Evolutionary conservation across 2,888 invertebrate genomes (phyloP).

Genomic region (Machimus atricapillus): DNA sequence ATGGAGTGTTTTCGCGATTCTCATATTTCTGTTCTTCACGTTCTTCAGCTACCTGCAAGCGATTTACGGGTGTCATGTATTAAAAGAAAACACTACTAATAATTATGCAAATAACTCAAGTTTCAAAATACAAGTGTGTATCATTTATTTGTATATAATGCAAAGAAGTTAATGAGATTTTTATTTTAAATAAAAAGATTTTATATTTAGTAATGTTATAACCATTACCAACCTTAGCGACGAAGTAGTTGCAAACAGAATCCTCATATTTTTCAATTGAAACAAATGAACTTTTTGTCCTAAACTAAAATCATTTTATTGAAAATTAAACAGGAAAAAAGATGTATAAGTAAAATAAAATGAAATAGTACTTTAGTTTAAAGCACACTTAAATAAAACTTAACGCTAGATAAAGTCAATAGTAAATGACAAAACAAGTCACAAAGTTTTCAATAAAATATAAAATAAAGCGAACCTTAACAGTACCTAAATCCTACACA

Average conservation of each 20-base stretch:
- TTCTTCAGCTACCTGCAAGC: constrained; percentile 97
- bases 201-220: background rate
- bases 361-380: background rate
- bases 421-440: constrained; percentile 7
- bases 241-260: background rate
- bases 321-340: background rate
- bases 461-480: constrained; percentile 2
- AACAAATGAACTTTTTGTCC: background rate
- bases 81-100: constrained; percentile 42
- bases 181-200: background rate
- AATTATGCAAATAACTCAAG: background rate
- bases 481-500: background rate
- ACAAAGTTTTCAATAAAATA: background rate
- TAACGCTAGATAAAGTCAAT: background rate
- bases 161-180: background rate
- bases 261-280: background rate
- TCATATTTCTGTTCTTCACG: constrained; percentile 94
- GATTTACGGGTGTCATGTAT: constrained; percentile 73
- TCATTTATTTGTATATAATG: background rate
- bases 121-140: background rate
- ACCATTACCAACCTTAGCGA: background rate
- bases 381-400: constrained; percentile 24
- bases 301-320: background rate
- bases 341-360: background rate
- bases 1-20: constrained; percentile 87